Base-by-base conservation (phyloP, 2,888 invertebrate species). In the Prionchulus punctatus region DNA sequence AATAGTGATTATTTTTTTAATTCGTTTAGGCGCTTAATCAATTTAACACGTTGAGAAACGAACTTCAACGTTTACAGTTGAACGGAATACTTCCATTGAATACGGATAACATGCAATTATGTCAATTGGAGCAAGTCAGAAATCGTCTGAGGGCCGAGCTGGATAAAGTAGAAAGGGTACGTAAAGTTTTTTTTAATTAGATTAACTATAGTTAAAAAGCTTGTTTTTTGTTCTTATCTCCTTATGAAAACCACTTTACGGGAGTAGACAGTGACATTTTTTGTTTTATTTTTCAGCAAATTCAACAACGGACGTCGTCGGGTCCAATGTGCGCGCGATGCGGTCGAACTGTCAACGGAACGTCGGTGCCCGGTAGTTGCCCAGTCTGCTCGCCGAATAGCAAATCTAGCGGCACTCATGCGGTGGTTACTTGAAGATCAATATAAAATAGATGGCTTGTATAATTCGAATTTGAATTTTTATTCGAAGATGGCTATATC, bases 271-370 rank as follows among this genome's bases (percentile, higher is more conserved):
- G n/a, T 51, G 51, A 7, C 18, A n/a, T n/a, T 26, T n/a, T 30
- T 51, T 47, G 3, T 43, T 23, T 47, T 43, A 18, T 54, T n/a
- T 49, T 49, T 28, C 26, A 47, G 45, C 50, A 47, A 23, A 18
- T 47, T 4, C 48, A 54, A 31, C 51, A 51, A 51, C 18, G 7
- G 7, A n/a, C 31, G 2, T 12, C 26, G 2, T 23, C 23, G 7
- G 55, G 55, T 7, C 55, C 55, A 30, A 55, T 55, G 26, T 55
- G 55, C 30, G 55, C 49, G 2, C 49, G 55, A n/a, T 55, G 55
- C 28, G 55, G 55, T 2, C 55, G 55, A 7, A 12, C 7, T 23
- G 47, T 45, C 4, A 23, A 23, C 7, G 47, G n/a, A 12, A 45
- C 4, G 4, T 12, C 23, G n/a, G n/a, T 23, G n/a, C 47, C 47